phyloP scores from a whole-genome alignment of 2,113 vertebrate genomes.

The Sitta europaea region DNA sequence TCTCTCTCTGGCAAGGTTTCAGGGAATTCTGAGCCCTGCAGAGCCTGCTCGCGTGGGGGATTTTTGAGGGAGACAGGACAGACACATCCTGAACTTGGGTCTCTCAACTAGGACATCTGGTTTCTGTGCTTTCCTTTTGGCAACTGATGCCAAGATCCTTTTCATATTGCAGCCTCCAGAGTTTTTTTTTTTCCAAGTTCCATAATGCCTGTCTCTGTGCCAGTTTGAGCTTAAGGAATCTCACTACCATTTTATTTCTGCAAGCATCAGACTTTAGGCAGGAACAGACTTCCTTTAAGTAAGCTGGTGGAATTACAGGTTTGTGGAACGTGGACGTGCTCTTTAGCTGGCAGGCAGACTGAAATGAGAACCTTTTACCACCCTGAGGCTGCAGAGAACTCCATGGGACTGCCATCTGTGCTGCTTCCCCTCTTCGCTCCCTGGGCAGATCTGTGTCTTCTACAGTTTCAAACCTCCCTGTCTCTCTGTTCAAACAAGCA shows the following conservation, averaged over 20 bases:
- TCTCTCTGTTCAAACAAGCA: background rate
- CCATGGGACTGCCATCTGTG: background rate
- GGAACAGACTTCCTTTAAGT: background rate
- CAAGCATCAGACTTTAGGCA: background rate
- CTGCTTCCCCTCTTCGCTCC: background rate
- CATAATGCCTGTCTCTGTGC: background rate
- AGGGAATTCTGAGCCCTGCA: background rate
- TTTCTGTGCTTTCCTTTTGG: slow-evolving; percentile 9
- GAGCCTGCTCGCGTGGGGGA: background rate
- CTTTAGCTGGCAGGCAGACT: background rate
- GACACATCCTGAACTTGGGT: background rate
- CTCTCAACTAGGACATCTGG: background rate
- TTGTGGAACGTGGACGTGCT: background rate
- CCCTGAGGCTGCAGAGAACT: background rate
- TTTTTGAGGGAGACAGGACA: background rate
- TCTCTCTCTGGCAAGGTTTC: background rate
- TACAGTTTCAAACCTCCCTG: background rate
- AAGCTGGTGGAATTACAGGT: background rate
- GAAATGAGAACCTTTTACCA: background rate
- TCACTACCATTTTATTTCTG: background rate
- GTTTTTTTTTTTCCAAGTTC: background rate
- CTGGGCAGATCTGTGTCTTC: background rate
- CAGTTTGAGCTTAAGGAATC: slow-evolving; percentile 14
- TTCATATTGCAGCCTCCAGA: background rate
- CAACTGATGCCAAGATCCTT: slow-evolving; percentile 13